Percentiles rank a stretch among this genome's conserved stretches.
Conservation (phyloP, 2,113 vertebrate species). For the Craseonycteris thonglongyai region DNA sequence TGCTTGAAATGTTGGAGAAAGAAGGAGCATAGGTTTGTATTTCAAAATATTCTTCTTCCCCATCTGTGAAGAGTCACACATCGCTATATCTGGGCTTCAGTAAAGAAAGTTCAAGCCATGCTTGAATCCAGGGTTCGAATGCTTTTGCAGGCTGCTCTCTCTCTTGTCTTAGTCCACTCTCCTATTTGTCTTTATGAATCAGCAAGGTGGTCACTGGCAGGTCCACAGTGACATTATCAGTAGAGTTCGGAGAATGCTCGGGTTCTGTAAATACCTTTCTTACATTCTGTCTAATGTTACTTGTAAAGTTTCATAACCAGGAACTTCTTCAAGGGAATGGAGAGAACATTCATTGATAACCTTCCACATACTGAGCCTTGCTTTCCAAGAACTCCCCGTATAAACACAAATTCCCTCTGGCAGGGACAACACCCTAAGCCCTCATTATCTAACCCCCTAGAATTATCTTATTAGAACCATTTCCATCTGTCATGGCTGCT, state of each 20-base stretch:
- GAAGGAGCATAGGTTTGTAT: not conserved
- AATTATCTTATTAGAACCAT: constrained; percentile 44
- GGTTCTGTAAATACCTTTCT: not conserved
- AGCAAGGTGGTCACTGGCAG: not conserved
- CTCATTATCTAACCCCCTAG: constrained; percentile 27
- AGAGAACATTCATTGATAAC: not conserved
- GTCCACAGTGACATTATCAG: not conserved
- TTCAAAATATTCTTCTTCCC: not conserved
- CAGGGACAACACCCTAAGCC: not conserved
- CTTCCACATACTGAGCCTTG: not conserved
- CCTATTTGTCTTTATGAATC: not conserved
- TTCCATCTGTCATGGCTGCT: constrained; percentile 26
- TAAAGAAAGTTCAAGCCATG: not conserved
- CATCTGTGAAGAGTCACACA: not conserved
- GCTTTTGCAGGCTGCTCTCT: not conserved
- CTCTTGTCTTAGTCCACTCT: not conserved
- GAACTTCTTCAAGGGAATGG: not conserved
- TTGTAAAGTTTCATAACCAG: not conserved
- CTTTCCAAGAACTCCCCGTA: not conserved
- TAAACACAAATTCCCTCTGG: constrained; percentile 46
- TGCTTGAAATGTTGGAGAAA: not conserved
- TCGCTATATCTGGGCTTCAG: not conserved
- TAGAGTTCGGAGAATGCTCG: not conserved
- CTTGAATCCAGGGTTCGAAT: not conserved
- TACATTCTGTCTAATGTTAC: not conserved